phyloP scores from a whole-genome alignment of 2,888 invertebrate genomes.

The Caenorhabditis becei region DNA sequence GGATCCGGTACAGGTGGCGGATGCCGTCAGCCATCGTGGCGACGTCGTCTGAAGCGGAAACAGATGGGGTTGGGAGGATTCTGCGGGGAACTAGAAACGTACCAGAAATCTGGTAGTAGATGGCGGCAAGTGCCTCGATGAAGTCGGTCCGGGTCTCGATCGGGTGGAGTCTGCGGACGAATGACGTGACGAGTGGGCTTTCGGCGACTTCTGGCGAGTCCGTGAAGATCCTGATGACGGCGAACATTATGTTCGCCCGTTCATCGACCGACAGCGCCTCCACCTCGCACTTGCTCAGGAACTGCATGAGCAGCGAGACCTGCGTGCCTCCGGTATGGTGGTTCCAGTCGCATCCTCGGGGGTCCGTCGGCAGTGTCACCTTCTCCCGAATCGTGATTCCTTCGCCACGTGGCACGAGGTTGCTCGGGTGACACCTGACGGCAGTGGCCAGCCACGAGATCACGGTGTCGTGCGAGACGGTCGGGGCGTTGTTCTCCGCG shows the following conservation, averaged over 20 bases:
- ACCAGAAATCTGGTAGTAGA: slow-evolving; percentile 41
- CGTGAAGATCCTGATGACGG: slow-evolving; percentile 34
- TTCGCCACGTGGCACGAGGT: slow-evolving; percentile 40
- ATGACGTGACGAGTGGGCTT: neutral
- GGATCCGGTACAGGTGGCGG: slow-evolving; percentile 23
- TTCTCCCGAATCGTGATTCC: slow-evolving; percentile 17
- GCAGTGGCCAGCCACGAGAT: slow-evolving; percentile 34
- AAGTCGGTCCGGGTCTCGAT: neutral
- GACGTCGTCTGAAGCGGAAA: slow-evolving; percentile 46
- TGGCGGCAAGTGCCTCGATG: slow-evolving; percentile 37
- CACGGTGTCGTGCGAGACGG: slow-evolving; percentile 28
- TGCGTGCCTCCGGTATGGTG: slow-evolving; percentile 20
- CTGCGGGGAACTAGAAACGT: slow-evolving; percentile 1
- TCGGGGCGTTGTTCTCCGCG: slow-evolving; percentile 1
- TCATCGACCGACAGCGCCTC: slow-evolving; percentile 23
- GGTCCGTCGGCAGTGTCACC: slow-evolving; percentile 22
- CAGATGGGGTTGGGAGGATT: neutral
- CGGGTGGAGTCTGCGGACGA: slow-evolving; percentile 23
- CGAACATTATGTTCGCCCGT: slow-evolving; percentile 37
- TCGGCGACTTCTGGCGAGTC: slow-evolving; percentile 33
- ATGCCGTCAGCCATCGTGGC: slow-evolving; percentile 36
- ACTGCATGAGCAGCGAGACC: slow-evolving; percentile 15
- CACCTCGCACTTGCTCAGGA: slow-evolving; percentile 10
- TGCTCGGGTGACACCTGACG: slow-evolving; percentile 22
- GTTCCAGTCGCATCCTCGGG: slow-evolving; percentile 40